Conservation (phyloP, 2,888 invertebrate species). For the Diaphora mendica region DNA sequence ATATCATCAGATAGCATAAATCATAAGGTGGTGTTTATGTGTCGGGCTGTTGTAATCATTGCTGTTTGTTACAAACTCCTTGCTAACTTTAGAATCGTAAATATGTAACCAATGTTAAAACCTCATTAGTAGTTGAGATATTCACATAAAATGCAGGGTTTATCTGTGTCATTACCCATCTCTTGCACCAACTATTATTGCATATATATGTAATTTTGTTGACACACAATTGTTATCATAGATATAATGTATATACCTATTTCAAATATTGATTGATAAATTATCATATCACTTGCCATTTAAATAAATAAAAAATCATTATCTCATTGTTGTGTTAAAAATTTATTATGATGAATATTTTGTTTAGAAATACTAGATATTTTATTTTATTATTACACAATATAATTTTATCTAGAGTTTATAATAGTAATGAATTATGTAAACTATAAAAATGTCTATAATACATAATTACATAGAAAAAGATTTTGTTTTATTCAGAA, state of each 20-base stretch:
- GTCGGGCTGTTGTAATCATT: constrained; percentile 70
- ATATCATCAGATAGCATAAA: constrained; percentile 56
- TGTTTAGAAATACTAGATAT: constrained; percentile 71
- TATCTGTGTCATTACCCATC: constrained; percentile 64
- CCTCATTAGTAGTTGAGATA: constrained; percentile 55
- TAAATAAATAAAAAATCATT: constrained; percentile 74
- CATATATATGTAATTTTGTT: constrained; percentile 62
- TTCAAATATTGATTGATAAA: constrained; percentile 61
- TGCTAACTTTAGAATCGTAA: constrained; percentile 63
- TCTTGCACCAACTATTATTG: constrained; percentile 61
- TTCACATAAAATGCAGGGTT: constrained; percentile 66
- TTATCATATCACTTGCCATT: constrained; percentile 88
- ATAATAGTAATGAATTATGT: constrained; percentile 83
- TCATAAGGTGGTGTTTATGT: constrained; percentile 62
- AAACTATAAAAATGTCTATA: constrained; percentile 86
- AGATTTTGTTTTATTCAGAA: constrained; percentile 63
- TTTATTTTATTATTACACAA: constrained; percentile 67
- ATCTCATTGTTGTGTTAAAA: constrained; percentile 71
- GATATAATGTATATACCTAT: constrained; percentile 65
- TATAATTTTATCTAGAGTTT: constrained; percentile 76
- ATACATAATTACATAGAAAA: constrained; percentile 84
- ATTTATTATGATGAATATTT: constrained; percentile 60
- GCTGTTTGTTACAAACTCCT: constrained; percentile 67
- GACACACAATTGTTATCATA: constrained; percentile 62
- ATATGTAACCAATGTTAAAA: constrained; percentile 57